Base-by-base conservation (phyloP, 2,888 invertebrate genomes). In the Agrotis clavis region DNA sequence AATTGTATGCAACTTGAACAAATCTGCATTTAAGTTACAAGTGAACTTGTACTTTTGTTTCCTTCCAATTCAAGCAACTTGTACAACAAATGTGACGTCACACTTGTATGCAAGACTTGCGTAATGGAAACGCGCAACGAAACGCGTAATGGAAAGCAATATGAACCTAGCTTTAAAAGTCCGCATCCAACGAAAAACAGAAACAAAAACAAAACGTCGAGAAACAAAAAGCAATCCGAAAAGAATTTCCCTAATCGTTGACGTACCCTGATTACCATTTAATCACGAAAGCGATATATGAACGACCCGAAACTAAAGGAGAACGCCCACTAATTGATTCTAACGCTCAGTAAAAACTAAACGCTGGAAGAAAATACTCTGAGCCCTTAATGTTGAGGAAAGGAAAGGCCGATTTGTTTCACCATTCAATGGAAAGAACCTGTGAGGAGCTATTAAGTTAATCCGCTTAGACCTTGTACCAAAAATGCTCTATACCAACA, bases 401-500 rank as follows among this genome's bases (percentile, higher is more conserved):
- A 86, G 88, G 89, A 88, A 89, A 88, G 87, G 88, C 85, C 90
- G 92, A 93, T 93, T 92, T 92, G 91, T 93, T 91, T 91, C 90
- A 89, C 87, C 90, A 90, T 92, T 92, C 92, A 91, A 94, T 94
- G 92, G 92, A 92, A 93, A 90, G 92, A 91, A 90, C 90, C 90
- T 91, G 90, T 92, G 83, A 91, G 90, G 88, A 91, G 90, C 94
- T 91, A 94, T 94, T 93, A 92, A 92, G 91, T 92, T 90, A 90
- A 91, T 90, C 91, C 88, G 82, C 90, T 90, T 90, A 85, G 45
- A 68, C 66, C 16, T 4, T 21, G 41, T 41, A 86, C 82, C 60
- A 73, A 13, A 7, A 67, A 77, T 79, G 30, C 51, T 0, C 9
- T 0, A 14, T 0, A 0, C 0, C 9, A 14, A 13, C 48, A 3